Base-by-base conservation (phyloP, 1,140 invertebrate genomes). In the Drosophila arawakana region DNA sequence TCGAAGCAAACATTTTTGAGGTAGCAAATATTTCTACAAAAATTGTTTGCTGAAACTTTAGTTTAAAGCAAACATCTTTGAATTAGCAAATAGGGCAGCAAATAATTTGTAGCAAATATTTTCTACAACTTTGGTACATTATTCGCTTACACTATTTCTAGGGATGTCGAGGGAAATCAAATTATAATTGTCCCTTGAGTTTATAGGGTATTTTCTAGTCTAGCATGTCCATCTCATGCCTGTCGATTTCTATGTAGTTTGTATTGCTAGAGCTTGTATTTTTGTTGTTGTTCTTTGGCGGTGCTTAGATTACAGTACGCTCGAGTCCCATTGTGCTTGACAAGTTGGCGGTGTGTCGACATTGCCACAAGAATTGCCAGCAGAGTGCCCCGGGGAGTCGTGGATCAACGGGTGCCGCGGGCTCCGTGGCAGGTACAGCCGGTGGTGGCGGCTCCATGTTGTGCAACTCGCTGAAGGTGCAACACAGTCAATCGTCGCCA, bases 321-420 rank as follows among this genome's bases (percentile, higher is more conserved):
- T 95, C 95, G 15, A 95, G 95, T 91, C 95, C 95, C 62, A 92
- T 91, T 66, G 85, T 95, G 60, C 93, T 94, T 73, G 95, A 95
- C 93, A 94, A 94, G 63, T 93, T 95, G 78, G 93, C 95, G 41
- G 95, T 96, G 8, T 96, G 95, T 91, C 94, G 95, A 71, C 95
- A 96, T 81, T 96, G 95, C 88, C 95, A 96, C 80, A 95, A 95
- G 92, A 95, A 95, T 78, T 96, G 95, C 92, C 90, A 93, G 61
- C 82, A 91, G 57, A 77, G 54, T 15, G 69, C 65, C 3, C 52
- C 59, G 11, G 71, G 59, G 34, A 52, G 55, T 7, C 54, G 46
- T 2, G 63, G 49, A 7, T 55, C 72, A 4, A 62, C 35, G 8
- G 68, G 58, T 18, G 62, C 57, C 0, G 59, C 25, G 0, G 52